phyloP scores from a whole-genome alignment of 2,797 vertebrate species.

The Sebastiscus albofasciatus region DNA sequence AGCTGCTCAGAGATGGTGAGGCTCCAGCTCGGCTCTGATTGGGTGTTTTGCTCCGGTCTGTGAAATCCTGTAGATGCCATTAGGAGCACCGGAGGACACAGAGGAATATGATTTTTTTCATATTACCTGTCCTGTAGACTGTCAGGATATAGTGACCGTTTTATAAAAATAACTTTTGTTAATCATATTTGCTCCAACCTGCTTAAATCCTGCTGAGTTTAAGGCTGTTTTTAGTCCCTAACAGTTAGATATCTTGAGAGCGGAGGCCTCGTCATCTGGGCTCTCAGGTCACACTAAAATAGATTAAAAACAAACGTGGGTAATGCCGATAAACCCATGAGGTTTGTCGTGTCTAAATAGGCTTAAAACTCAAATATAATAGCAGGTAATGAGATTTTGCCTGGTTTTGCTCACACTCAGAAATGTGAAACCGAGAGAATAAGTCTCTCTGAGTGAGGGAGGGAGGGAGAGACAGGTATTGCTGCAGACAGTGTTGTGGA shows the following conservation, averaged over 20 bases:
- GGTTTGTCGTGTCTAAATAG: neutral
- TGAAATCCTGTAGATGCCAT: neutral
- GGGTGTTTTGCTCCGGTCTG: neutral
- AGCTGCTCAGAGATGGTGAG: neutral
- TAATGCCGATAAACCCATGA: neutral
- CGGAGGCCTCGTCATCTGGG: neutral
- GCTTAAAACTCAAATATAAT: neutral
- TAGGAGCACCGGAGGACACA: neutral
- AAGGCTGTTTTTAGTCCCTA: neutral
- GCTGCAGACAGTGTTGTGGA: conserved; percentile 75
- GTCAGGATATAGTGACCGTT: neutral
- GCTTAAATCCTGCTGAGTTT: neutral
- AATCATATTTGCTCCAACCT: neutral
- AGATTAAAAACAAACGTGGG: conserved; percentile 5
- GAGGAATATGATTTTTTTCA: neutral
- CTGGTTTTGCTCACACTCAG: neutral
- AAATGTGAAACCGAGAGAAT: conserved; percentile 12
- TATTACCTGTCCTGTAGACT: neutral
- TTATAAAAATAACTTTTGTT: neutral
- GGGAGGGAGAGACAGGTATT: conserved; percentile 40
- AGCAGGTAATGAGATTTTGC: neutral
- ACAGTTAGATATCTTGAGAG: neutral
- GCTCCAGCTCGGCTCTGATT: neutral
- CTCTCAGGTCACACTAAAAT: neutral
- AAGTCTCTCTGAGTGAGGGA: neutral